phyloP scores from a whole-genome alignment of 64 coral and sea anemone genomes.

The Stylophora pistillata region DNA sequence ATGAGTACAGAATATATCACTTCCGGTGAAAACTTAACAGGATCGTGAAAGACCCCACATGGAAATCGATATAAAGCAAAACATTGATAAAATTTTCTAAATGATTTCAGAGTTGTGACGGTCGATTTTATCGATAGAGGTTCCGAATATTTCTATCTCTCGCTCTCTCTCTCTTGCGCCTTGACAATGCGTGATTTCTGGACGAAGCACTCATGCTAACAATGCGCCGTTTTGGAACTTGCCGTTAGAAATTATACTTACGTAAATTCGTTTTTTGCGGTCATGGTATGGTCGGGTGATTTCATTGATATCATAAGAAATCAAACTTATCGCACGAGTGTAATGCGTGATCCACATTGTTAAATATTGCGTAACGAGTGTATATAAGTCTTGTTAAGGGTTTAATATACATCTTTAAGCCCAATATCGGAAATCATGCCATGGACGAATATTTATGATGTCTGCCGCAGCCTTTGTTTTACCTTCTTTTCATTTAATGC shows the following conservation, averaged over 20 bases:
- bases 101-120: neutral
- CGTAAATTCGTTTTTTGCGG: no score
- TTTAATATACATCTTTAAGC: neutral
- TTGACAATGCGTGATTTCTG: neutral
- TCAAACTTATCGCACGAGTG: no score
- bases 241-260: no score
- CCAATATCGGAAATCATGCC: neutral
- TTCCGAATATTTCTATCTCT: neutral
- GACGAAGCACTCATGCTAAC: no score
- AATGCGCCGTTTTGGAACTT: no score
- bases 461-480: no score
- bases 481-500: no score
- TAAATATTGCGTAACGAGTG: no score
- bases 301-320: no score
- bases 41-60: neutral
- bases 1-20: neutral
- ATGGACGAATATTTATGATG: neutral
- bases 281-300: no score
- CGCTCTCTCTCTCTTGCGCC: neutral
- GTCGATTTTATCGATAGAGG: neutral
- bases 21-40: neutral
- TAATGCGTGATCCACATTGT: no score
- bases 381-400: neutral
- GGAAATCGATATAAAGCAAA: neutral
- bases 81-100: slow-evolving; percentile 5